Conservation (phyloP, 2,797 vertebrate species). For the Dallia pectoralis region DNA sequence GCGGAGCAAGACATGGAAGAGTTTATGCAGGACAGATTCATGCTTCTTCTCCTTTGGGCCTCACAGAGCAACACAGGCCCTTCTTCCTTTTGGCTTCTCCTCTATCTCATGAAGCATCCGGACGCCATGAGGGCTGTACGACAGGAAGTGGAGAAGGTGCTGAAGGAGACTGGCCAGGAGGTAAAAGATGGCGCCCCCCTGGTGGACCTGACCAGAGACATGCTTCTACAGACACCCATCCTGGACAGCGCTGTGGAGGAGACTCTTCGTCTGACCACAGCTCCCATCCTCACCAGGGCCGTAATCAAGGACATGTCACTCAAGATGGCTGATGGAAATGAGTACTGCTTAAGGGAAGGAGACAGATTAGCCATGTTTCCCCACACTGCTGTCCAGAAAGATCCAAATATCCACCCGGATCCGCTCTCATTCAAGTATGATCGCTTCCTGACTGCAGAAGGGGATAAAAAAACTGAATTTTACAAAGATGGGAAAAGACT, state of each 20-base stretch:
- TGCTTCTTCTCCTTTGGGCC: constrained; percentile 90
- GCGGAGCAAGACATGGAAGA: constrained; percentile 60
- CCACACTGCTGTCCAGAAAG: no score
- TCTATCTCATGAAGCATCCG: constrained; percentile 85
- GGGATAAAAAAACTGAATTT: constrained; percentile 81
- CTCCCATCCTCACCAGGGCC: constrained; percentile 76
- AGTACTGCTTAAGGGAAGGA: no score
- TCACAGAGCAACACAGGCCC: constrained; percentile 91
- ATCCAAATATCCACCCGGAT: constrained; percentile 84
- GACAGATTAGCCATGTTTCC: no score
- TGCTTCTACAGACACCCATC: constrained; percentile 77
- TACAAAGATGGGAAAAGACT: constrained; percentile 82
- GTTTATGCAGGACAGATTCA: constrained; percentile 78
- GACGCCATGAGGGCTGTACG: constrained; percentile 82
- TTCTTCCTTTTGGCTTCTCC: constrained; percentile 86
- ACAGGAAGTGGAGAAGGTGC: constrained; percentile 73
- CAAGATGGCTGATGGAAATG: constrained; percentile 68
- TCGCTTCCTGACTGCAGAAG: constrained; percentile 80
- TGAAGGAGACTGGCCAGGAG: constrained; percentile 70
- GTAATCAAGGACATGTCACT: constrained; percentile 74
- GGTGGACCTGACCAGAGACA: constrained; percentile 72
- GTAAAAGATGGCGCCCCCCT: constrained; percentile 47
- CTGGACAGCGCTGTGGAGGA: constrained; percentile 89
- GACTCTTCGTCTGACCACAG: constrained; percentile 75
- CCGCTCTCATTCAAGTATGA: constrained; percentile 82